These are phyloP conservation scores for Mythimna lalbum DNA, from an alignment of 2,888 invertebrate genomes.

Conservation along the genomic window DNA sequence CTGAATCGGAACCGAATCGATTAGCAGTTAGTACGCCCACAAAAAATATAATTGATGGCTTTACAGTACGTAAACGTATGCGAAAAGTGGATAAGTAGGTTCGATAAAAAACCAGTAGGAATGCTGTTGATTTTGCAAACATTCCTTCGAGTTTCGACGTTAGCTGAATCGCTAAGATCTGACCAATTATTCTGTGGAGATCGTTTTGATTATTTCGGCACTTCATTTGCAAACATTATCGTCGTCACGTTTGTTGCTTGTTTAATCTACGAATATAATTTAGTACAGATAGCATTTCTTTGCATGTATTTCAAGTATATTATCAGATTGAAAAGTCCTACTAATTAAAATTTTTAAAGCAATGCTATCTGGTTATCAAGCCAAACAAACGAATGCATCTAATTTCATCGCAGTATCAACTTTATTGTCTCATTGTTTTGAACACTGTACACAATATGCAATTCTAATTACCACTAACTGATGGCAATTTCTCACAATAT, in stretches of 20 bases:
- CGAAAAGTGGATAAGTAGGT: slow-evolving; percentile 30
- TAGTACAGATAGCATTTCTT: background rate
- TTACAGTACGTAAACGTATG: slow-evolving; percentile 18
- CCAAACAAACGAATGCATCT: slow-evolving; percentile 36
- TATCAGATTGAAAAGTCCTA: slow-evolving; percentile 24
- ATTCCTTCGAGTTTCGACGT: slow-evolving; percentile 27
- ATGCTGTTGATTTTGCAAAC: slow-evolving; percentile 41
- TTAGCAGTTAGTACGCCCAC: slow-evolving; percentile 32
- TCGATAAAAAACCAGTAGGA: slow-evolving; percentile 26
- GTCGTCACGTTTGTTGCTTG: background rate
- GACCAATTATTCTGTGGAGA: slow-evolving; percentile 7
- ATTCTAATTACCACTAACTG: slow-evolving; percentile 54
- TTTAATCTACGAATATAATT: slow-evolving; percentile 24
- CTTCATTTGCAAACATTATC: slow-evolving; percentile 10
- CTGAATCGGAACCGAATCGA: slow-evolving; percentile 30
- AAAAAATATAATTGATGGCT: slow-evolving; percentile 41
- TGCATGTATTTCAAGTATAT: slow-evolving; percentile 8
- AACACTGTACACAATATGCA: slow-evolving; percentile 26
- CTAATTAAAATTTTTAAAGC: slow-evolving; percentile 10
- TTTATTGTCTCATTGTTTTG: slow-evolving; percentile 53
- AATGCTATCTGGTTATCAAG: slow-evolving; percentile 19
- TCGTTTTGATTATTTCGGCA: slow-evolving; percentile 14
- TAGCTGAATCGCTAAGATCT: slow-evolving; percentile 31
- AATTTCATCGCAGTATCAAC: slow-evolving; percentile 32
- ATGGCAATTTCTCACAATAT: slow-evolving; percentile 57